Conservation (phyloP, 2,888 invertebrate genomes). For the Pocota personata region DNA sequence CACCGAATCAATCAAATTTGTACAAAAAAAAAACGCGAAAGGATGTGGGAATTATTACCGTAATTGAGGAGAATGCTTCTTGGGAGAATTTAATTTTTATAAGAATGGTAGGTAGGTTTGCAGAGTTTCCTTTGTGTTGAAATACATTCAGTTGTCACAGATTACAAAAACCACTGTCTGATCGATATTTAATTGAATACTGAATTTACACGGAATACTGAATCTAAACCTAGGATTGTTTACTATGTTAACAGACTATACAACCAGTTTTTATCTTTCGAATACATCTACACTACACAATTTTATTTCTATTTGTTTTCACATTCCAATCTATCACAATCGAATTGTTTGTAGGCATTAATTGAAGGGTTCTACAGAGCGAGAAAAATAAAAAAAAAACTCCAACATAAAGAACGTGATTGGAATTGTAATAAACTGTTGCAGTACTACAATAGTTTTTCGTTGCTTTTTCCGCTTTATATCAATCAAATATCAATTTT, state of each 20-base stretch:
- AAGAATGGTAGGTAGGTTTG: neutral
- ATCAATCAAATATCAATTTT: conserved; percentile 35
- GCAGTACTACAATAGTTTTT: conserved; percentile 7
- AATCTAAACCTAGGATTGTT: neutral
- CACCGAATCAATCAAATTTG: conserved; percentile 58
- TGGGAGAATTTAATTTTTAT: neutral
- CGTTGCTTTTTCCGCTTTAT: neutral
- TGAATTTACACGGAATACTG: neutral
- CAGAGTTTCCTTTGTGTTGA: neutral
- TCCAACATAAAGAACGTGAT: neutral
- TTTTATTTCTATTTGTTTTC: neutral
- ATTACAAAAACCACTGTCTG: neutral
- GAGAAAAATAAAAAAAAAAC: neutral
- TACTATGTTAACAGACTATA: neutral
- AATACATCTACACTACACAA: neutral
- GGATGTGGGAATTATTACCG: neutral
- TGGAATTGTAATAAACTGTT: conserved; percentile 20
- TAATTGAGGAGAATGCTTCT: neutral
- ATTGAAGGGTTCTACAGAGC: neutral
- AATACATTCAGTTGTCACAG: neutral
- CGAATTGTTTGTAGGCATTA: neutral
- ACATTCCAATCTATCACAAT: neutral
- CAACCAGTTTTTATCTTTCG: neutral
- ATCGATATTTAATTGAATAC: neutral
- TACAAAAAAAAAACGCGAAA: neutral